phyloP scores from a whole-genome alignment of 2,888 invertebrate genomes.

The Lycaena phlaeas region DNA sequence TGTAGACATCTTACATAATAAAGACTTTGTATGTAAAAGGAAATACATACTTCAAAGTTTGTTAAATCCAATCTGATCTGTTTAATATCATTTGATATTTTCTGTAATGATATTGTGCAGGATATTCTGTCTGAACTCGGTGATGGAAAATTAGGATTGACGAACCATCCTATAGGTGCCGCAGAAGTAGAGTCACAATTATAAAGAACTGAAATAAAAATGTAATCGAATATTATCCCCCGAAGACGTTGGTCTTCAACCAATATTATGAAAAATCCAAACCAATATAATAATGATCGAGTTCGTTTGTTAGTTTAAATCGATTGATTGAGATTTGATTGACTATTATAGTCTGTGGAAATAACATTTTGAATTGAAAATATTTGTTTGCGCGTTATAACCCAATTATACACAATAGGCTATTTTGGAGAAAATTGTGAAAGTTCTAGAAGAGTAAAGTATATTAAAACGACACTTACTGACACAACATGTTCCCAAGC shows the following conservation, averaged over 20 bases:
- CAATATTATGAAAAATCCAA: too few species aligned
- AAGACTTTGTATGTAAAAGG: too few species aligned
- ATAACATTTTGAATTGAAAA: background rate
- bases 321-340: too few species aligned
- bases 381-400: too few species aligned
- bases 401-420: too few species aligned
- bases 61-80: slow-evolving; percentile 81
- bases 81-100: slow-evolving; percentile 72
- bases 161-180: slow-evolving; percentile 79
- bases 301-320: too few species aligned
- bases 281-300: too few species aligned
- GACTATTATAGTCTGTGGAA: too few species aligned
- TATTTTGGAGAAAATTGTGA: slow-evolving; percentile 1
- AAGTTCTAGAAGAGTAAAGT: background rate
- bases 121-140: slow-evolving; percentile 71
- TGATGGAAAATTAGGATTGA: slow-evolving; percentile 79
- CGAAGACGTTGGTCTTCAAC: too few species aligned
- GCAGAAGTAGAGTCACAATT: slow-evolving; percentile 77
- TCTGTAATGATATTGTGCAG: slow-evolving; percentile 77
- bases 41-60: slow-evolving; percentile 75
- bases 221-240: slow-evolving; percentile 1
- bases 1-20: too few species aligned
- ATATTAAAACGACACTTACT: slow-evolving; percentile 68
- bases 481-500: slow-evolving; percentile 82
- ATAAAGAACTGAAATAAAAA: slow-evolving; percentile 67